Base-by-base conservation (phyloP, 1,140 invertebrate genomes). In the Leptestheria dahalacensis region DNA sequence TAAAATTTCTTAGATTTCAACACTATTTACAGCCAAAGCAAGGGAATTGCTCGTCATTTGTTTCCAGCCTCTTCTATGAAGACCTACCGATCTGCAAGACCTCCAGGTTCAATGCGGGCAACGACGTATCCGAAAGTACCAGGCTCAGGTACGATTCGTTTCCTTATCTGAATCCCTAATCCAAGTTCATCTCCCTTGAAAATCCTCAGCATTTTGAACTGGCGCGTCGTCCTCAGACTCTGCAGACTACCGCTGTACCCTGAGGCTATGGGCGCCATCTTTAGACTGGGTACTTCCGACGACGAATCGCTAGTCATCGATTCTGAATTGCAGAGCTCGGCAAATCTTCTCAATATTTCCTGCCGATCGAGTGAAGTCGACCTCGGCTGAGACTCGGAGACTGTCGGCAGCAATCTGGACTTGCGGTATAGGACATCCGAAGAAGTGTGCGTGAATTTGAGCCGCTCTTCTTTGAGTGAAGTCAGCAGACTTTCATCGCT, bases 91-190 rank as follows among this genome's bases (percentile, higher is more conserved):
- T 85, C 78, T 6, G 86, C 87, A 60, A 89, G 71, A 58, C 86
- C 85, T 54, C 80, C 81, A 20, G 83, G 81, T 24, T 88, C 83
- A 3, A 91, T 82, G 66, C 86, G 83, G n/a, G 86, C 86, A 2
- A 91, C 84, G 64, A 88, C 76, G 69, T 88, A 90, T 11, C 85
- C 85, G 21, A 74, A 69, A 15, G 83, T 76, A 11, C 80, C 81
- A 65, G 84, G 79, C 57, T 79, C 77, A 2, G 77, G 72, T 26
- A 79, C 74, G 64, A 77, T 79, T 1, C 82, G 83, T 69, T 87
- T 87, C 1, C 85, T 85, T 55, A 91, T 88, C 66, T 86, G 85
- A 65, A 91, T 86, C 2, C 88, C 88, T 18, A 91, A 69, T 70
- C 86, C 86, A 66, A 86, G 82, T 41, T 75, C 72, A 1, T 80